Evolutionary conservation across 2,888 invertebrate species (phyloP).

Genomic region (Luperina testacea): DNA sequence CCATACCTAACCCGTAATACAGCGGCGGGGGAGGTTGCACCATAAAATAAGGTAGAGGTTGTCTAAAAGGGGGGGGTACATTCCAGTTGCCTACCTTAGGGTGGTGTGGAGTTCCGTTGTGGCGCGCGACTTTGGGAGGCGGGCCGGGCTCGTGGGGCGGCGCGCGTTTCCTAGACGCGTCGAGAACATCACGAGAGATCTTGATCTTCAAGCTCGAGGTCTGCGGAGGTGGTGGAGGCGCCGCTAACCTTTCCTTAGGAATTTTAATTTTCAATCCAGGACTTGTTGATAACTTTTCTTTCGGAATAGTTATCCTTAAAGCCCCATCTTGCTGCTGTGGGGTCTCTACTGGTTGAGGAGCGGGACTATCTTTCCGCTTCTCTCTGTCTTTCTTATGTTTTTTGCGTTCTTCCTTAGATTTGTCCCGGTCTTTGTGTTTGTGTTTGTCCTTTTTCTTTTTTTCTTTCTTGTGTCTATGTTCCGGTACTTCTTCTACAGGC

Average conservation of each 20-base stretch:
- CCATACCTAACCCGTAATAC: slow-evolving; percentile 81
- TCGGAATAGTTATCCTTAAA: slow-evolving; percentile 84
- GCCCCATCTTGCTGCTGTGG: slow-evolving; percentile 74
- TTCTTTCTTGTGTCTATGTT: slow-evolving; percentile 89
- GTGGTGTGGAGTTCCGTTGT: slow-evolving; percentile 82
- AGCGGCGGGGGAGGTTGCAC: slow-evolving; percentile 84
- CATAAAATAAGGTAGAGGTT: slow-evolving; percentile 82
- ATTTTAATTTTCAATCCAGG: slow-evolving; percentile 95
- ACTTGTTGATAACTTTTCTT: slow-evolving; percentile 83
- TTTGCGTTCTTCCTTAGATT: slow-evolving; percentile 92
- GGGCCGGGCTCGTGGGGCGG: slow-evolving; percentile 74
- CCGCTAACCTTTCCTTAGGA: slow-evolving; percentile 93
- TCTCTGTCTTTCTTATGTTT: slow-evolving; percentile 93
- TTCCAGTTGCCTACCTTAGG: slow-evolving; percentile 85
- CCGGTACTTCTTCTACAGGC: slow-evolving; percentile 64
- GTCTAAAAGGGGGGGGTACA: slow-evolving; percentile 79
- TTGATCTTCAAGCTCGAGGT: slow-evolving; percentile 93
- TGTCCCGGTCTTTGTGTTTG: slow-evolving; percentile 94
- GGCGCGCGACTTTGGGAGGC: slow-evolving; percentile 81
- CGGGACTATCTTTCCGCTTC: slow-evolving; percentile 74
- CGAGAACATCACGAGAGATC: slow-evolving; percentile 93
- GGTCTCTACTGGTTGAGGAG: slow-evolving; percentile 64
- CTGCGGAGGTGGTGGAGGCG: slow-evolving; percentile 82
- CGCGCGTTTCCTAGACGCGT: slow-evolving; percentile 72
- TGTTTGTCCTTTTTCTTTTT: slow-evolving; percentile 95